A percentile compares a stretch with the other conserved stretches of the same genome.
These are phyloP conservation scores for Discoglossus pictus DNA, from an alignment of 2,797 vertebrate species.

Conservation along the genomic window DNA sequence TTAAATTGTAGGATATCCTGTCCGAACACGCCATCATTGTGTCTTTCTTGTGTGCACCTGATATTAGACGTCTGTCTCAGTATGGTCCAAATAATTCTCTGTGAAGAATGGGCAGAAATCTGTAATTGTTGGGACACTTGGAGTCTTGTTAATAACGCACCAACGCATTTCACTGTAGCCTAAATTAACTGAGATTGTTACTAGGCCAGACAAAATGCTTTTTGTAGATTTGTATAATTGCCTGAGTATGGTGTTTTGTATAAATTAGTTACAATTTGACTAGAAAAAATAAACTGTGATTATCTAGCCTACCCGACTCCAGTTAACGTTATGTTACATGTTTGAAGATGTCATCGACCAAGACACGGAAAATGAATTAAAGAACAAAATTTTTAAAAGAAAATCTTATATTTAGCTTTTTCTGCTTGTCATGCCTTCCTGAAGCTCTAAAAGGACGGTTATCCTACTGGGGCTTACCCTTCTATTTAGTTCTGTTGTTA, in stretches of 20 bases:
- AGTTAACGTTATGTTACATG: not conserved
- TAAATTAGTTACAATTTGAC: constrained; percentile 51
- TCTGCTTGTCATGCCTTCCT: no score
- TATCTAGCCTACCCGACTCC: constrained; percentile 16
- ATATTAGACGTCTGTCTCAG: constrained; percentile 52
- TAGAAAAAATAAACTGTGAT: constrained; percentile 45
- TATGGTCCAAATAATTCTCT: constrained; percentile 12
- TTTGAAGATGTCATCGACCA: no score
- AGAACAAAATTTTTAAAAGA: no score
- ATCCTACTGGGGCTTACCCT: no score
- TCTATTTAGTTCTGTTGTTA: no score
- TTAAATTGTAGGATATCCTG: constrained; percentile 34
- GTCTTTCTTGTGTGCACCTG: constrained; percentile 46
- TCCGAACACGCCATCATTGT: constrained; percentile 50
- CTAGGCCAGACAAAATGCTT: constrained; percentile 36
- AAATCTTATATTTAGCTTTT: no score
- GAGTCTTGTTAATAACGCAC: constrained; percentile 19
- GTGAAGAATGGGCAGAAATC: not conserved
- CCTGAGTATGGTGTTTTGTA: constrained; percentile 57
- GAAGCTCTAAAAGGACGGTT: no score
- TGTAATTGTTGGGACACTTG: no score
- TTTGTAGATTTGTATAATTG: constrained; percentile 51
- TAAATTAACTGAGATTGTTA: constrained; percentile 27
- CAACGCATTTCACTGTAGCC: constrained; percentile 34
- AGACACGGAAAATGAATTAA: no score